These are phyloP conservation scores for Panurus biarmicus DNA, from an alignment of 2,113 vertebrate genomes.

Conservation along the genomic window DNA sequence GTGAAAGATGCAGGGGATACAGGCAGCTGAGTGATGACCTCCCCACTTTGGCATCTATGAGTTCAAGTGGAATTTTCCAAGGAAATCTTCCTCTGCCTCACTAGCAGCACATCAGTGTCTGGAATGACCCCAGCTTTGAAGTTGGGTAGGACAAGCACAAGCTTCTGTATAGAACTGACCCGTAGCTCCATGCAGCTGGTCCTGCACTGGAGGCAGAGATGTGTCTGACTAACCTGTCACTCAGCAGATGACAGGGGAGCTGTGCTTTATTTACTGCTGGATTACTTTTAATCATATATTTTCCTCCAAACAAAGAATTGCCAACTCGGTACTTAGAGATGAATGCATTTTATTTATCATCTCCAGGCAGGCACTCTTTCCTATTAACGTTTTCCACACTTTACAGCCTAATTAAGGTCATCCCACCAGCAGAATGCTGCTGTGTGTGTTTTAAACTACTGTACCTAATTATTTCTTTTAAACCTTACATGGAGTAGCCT, in stretches of 20 bases:
- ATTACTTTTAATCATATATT: not conserved
- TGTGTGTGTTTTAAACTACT: slow-evolving; percentile 2
- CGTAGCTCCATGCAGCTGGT: not conserved
- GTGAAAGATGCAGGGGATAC: fast-evolving
- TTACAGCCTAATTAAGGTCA: slow-evolving; percentile 57
- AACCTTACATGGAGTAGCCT: not conserved
- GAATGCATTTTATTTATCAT: slow-evolving; percentile 38
- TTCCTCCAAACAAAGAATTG: not conserved
- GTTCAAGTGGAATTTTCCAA: not conserved
- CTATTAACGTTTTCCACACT: slow-evolving; percentile 16
- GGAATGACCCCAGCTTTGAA: not conserved
- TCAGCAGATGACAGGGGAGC: not conserved
- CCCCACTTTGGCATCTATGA: not conserved
- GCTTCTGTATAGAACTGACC: fast-evolving
- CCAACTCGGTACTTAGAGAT: slow-evolving; percentile 4
- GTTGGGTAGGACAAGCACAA: not conserved
- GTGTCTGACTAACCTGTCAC: not conserved
- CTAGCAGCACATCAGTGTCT: fast-evolving
- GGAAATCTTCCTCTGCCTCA: not conserved
- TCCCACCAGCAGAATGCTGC: not conserved
- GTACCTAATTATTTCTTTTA: not conserved
- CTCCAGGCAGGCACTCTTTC: not conserved
- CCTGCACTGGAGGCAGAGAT: not conserved
- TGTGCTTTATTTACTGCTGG: not conserved
- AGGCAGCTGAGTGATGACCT: not conserved